These are phyloP conservation scores for Bruchidius siliquastri DNA, from an alignment of 2,888 invertebrate species.

Conservation along the genomic window DNA sequence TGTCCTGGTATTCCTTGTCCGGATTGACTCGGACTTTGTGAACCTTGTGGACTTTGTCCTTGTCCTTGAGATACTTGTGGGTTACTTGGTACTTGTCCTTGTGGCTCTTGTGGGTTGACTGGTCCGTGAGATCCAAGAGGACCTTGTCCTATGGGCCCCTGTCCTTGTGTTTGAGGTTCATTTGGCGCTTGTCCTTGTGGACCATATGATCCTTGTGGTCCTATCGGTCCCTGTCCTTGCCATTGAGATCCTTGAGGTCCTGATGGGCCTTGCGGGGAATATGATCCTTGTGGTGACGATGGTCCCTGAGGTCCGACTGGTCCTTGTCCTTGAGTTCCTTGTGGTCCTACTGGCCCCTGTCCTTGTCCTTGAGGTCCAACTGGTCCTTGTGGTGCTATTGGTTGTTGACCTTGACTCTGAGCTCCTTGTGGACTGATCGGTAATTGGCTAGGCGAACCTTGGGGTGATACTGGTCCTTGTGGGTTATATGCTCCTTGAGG, in stretches of 20 bases:
- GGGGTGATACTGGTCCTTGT: neutral
- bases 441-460: neutral
- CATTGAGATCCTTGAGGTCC: neutral
- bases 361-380: neutral
- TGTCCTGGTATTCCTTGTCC: too few species aligned
- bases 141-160: too few species aligned
- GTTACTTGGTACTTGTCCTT: slow-evolving; percentile 5
- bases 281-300: neutral
- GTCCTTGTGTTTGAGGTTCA: too few species aligned
- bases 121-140: too few species aligned
- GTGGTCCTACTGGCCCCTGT: neutral
- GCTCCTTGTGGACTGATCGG: neutral
- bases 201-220: neutral
- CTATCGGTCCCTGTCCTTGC: neutral
- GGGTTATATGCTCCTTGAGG: neutral
- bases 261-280: neutral
- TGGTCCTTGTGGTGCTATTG: neutral
- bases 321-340: neutral
- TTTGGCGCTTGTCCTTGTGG: too few species aligned
- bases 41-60: neutral
- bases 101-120: neutral
- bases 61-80: slow-evolving; percentile 5
- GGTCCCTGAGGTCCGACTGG: neutral
- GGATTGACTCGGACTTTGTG: too few species aligned
- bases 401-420: neutral